Evolutionary conservation across 2,888 invertebrate genomes (phyloP).

Genomic region (Heliconius charithonia): DNA sequence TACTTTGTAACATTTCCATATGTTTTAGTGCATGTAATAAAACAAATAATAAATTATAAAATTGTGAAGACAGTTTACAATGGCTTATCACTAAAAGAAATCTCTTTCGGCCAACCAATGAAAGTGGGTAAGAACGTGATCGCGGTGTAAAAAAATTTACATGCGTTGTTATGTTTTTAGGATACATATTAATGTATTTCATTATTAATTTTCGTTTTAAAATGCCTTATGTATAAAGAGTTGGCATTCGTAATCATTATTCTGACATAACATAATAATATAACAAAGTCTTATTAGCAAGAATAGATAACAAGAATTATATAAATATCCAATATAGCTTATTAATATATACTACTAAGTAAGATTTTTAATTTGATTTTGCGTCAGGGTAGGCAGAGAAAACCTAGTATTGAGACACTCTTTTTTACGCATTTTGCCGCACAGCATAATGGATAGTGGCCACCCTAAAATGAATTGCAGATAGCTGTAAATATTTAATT

Average conservation of each 20-base stretch:
- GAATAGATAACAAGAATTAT: conserved; percentile 37
- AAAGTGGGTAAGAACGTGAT: too few species aligned
- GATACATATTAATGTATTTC: too few species aligned
- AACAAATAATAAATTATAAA: too few species aligned
- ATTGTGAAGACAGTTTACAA: too few species aligned
- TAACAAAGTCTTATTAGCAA: conserved; percentile 36
- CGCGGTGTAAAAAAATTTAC: too few species aligned
- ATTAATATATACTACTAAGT: conserved; percentile 7
- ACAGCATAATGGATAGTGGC: neutral
- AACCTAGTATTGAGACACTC: neutral
- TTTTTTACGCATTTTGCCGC: neutral
- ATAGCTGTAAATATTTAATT: too few species aligned
- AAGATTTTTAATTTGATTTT: neutral
- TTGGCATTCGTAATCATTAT: conserved; percentile 37
- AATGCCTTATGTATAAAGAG: conserved; percentile 28
- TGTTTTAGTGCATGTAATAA: too few species aligned
- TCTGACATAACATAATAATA: conserved; percentile 43
- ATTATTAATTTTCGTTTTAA: neutral
- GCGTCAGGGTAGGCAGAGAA: neutral
- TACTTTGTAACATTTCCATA: neutral
- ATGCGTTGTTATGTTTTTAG: too few species aligned
- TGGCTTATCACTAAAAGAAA: too few species aligned
- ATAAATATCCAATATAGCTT: conserved; percentile 25
- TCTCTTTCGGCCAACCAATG: too few species aligned
- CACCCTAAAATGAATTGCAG: too few species aligned